phyloP scores from a whole-genome alignment of 2,888 invertebrate species.

The Pilophorus perplexus region DNA sequence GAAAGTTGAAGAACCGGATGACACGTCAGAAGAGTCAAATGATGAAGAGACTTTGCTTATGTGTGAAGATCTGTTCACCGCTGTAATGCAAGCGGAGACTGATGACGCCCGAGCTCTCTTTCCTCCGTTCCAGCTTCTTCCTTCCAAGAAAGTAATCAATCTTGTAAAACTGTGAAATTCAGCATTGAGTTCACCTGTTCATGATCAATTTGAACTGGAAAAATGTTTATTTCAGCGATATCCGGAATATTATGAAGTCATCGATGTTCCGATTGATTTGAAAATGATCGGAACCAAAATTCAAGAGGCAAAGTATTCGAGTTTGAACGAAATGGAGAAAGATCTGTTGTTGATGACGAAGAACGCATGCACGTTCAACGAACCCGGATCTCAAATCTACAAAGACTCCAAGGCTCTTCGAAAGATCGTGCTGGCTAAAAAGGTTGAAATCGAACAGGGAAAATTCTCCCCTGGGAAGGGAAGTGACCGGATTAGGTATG shows the following conservation, averaged over 20 bases:
- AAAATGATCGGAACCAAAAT: conserved; percentile 90
- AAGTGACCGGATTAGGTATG: conserved; percentile 66
- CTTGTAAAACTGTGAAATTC: neutral
- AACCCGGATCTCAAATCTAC: conserved; percentile 93
- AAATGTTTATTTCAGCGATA: conserved; percentile 68
- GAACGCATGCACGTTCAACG: conserved; percentile 94
- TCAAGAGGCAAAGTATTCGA: conserved; percentile 76
- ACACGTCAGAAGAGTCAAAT: conserved; percentile 66
- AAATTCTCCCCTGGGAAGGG: conserved; percentile 61
- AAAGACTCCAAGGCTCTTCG: conserved; percentile 89
- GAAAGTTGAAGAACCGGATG: conserved; percentile 62
- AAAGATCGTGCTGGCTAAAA: conserved; percentile 67
- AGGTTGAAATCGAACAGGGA: conserved; percentile 71
- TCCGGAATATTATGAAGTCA: conserved; percentile 93
- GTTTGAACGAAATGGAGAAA: conserved; percentile 80
- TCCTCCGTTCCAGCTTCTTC: conserved; percentile 84
- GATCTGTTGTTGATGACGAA: conserved; percentile 87
- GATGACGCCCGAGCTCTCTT: conserved; percentile 79
- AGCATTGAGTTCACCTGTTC: too few relatives aligned
- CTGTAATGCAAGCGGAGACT: conserved; percentile 80
- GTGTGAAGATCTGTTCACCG: conserved; percentile 86
- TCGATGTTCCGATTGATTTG: conserved; percentile 91
- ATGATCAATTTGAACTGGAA: too few relatives aligned
- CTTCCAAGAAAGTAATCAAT: conserved; percentile 81
- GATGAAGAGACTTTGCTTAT: conserved; percentile 67